Conservation (phyloP, 2,797 vertebrate genomes). For the Borostomias antarcticus region DNA sequence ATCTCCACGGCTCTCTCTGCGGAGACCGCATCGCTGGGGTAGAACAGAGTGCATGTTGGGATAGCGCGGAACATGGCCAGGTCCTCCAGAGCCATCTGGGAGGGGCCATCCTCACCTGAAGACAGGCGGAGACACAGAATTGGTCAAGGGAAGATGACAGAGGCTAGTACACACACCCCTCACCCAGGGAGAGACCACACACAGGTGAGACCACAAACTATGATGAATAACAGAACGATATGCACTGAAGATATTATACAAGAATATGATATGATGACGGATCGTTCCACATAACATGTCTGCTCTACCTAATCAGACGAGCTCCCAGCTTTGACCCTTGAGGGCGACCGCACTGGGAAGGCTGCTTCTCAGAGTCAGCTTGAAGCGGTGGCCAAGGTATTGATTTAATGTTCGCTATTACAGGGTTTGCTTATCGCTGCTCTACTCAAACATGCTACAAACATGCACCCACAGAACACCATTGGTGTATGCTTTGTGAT, state of each 20-base stretch:
- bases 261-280: background rate
- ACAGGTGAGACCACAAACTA: background rate
- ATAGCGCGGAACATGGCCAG: slow-evolving; percentile 89
- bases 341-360: slow-evolving; percentile 75
- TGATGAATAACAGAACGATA: slow-evolving; percentile 17
- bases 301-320: slow-evolving; percentile 58
- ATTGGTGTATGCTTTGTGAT: slow-evolving; percentile 39
- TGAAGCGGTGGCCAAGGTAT: slow-evolving; percentile 70
- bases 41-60: slow-evolving; percentile 87
- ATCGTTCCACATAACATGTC: background rate
- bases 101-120: slow-evolving; percentile 85
- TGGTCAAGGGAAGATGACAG: background rate
- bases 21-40: slow-evolving; percentile 85
- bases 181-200: background rate
- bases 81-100: slow-evolving; percentile 91
- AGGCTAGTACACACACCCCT: background rate
- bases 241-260: background rate
- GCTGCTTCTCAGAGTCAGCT: slow-evolving; percentile 74
- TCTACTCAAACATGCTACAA: background rate
- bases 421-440: too few species aligned
- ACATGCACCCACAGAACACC: background rate
- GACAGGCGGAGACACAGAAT: background rate
- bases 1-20: slow-evolving; percentile 83
- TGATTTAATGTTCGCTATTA: background rate
- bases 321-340: slow-evolving; percentile 50